Evolutionary conservation across 2,888 invertebrate species (phyloP).

Genomic region (Caenorhabditis sp.): DNA sequence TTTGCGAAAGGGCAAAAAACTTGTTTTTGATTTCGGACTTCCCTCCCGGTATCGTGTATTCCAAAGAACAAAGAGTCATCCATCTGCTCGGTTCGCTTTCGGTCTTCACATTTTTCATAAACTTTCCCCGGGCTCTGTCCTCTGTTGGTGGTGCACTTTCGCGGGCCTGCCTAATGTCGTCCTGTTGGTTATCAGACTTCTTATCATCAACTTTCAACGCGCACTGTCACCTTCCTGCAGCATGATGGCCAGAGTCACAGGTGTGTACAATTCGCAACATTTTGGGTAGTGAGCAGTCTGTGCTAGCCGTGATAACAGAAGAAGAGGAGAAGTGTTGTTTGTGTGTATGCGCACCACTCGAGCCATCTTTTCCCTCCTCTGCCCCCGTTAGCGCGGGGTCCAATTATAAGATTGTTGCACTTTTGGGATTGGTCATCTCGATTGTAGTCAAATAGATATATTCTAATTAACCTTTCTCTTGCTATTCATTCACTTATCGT

Average conservation of each 20-base stretch:
- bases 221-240: constrained; percentile 17
- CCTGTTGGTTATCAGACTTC: constrained; percentile 47
- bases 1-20: constrained; percentile 39
- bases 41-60: neutral
- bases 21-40: constrained; percentile 7
- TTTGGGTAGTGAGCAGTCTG: constrained; percentile 31
- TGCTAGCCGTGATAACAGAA: constrained; percentile 47
- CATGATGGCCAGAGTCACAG: constrained; percentile 14
- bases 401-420: constrained; percentile 45
- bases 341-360: constrained; percentile 52
- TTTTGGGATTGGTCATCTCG: constrained; percentile 41
- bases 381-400: constrained; percentile 24
- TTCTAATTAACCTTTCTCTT: neutral
- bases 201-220: constrained; percentile 4
- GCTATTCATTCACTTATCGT: neutral
- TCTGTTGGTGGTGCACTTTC: constrained; percentile 2
- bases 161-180: constrained; percentile 14
- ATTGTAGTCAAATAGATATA: neutral
- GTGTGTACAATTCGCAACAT: constrained; percentile 57
- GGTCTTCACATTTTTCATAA: neutral
- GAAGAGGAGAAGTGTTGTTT: constrained; percentile 46
- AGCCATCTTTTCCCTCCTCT: constrained; percentile 26
- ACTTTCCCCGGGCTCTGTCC: neutral
- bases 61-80: constrained; percentile 47
- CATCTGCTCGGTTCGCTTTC: neutral